Conservation (phyloP, 2,797 vertebrate genomes). For the Crenichthys baileyi region DNA sequence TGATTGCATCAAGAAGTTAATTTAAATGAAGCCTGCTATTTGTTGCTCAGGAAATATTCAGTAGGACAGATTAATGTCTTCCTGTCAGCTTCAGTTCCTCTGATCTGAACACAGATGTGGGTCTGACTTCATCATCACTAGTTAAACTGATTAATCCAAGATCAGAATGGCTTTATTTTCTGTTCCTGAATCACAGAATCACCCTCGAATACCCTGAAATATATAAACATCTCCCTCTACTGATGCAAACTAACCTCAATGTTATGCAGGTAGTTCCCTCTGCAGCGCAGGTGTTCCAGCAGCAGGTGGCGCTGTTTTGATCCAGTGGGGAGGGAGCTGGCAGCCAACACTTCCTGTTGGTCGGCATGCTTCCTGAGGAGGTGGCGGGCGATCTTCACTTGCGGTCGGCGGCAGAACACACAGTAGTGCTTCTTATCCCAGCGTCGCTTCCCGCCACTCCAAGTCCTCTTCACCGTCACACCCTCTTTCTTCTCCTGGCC, state of each 20-base stretch:
- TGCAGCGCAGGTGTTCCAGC: conserved; percentile 64
- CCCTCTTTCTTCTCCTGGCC: conserved; percentile 47
- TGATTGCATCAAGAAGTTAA: too few relatives aligned
- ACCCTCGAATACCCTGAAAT: neutral
- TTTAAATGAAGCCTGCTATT: too few relatives aligned
- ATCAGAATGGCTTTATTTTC: too few relatives aligned
- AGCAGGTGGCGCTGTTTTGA: conserved; percentile 67
- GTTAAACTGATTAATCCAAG: too few relatives aligned
- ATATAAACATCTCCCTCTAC: neutral
- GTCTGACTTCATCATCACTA: neutral
- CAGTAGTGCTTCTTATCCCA: conserved; percentile 72
- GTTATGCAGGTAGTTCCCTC: conserved; percentile 69
- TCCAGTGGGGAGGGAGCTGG: conserved; percentile 34
- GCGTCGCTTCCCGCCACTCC: conserved; percentile 43
- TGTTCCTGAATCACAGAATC: too few relatives aligned
- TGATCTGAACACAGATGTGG: neutral
- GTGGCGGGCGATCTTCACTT: conserved; percentile 70
- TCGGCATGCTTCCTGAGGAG: conserved; percentile 59
- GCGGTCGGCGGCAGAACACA: conserved; percentile 62
- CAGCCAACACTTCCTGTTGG: conserved; percentile 56
- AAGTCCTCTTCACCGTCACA: conserved; percentile 54
- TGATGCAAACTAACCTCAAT: conserved; percentile 51
- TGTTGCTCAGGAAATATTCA: too few relatives aligned
- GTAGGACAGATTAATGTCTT: neutral
- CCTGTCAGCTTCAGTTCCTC: neutral